Base-by-base conservation (phyloP, 2,797 vertebrate species). In the Hippoglossus hippoglossus region DNA sequence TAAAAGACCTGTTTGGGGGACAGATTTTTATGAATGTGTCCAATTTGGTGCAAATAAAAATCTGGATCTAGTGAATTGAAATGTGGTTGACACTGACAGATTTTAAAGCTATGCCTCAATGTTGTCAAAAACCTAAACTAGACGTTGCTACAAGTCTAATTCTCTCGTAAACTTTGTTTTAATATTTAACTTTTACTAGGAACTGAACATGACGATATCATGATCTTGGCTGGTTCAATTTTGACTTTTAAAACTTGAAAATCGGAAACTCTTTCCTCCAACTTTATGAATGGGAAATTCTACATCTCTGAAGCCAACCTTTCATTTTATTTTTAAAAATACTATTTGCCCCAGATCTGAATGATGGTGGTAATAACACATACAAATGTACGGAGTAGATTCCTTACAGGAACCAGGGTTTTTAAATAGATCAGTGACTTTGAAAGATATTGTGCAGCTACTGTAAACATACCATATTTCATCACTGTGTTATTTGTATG, bases 391-490 rank as follows among this genome's bases (percentile, higher is more conserved):
- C 28, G 28, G 47, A 47, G 18, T 6, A n/a, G 46, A 47, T 18
- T 18, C 12, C 16, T 47, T 1, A 18, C 46, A 8, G 12, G 7
- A n/a, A 3, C 5, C 19, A 21, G 47, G 13, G 15, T 39, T 44
- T 44, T 18, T 6, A 49, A 10, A n/a, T 21, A 21, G 47, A 49
- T 21, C 44, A 21, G 1, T 13, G 46, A 49, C 46, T 49, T 15
- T 65, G 54, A 59, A 74, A 86, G 67, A 25, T 51, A 67, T 74
- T 74, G 62, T 72, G 54, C 47, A 71, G 39, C 78, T 64, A 57
- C 18, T 73, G 82, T 69, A 73, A 72, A 54, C 61, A 41, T 51
- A 60, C 65, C 15, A 76, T 66, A 66, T 77, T 70, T 21, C 67
- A 63, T 78, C 53, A 62, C 61, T 39, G 21, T 70, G n/a, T 44